A percentile compares a stretch with the other conserved stretches of the same genome.
phyloP scores from a whole-genome alignment of 2,797 vertebrate species.

The Lateolabrax maculatus region DNA sequence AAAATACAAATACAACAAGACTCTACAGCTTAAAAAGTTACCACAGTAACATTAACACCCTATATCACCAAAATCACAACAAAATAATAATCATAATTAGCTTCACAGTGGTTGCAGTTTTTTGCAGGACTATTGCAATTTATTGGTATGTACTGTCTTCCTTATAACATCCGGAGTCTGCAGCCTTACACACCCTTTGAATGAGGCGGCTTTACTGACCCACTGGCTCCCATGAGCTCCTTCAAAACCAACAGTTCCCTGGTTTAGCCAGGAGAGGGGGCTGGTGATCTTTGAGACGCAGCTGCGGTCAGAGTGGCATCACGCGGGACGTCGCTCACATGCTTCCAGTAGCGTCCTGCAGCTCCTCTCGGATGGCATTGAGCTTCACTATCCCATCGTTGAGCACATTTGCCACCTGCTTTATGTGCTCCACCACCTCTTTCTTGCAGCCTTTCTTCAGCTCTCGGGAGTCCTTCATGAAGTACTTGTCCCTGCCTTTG shows the following conservation, averaged over 20 bases:
- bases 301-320: not conserved
- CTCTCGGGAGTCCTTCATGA: slow-evolving; percentile 80
- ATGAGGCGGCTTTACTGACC: too few species aligned
- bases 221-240: not conserved
- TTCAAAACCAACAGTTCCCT: slow-evolving; percentile 12
- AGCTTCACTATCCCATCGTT: slow-evolving; percentile 77
- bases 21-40: not conserved
- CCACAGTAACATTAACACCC: not conserved
- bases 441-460: slow-evolving; percentile 82
- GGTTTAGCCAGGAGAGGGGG: slow-evolving; percentile 45
- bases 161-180: not conserved
- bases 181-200: not conserved
- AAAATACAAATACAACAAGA: not conserved
- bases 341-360: slow-evolving; percentile 76
- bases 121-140: not conserved
- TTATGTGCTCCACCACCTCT: slow-evolving; percentile 78
- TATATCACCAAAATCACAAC: not conserved
- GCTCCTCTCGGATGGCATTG: slow-evolving; percentile 80
- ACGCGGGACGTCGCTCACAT: slow-evolving; percentile 49
- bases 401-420: slow-evolving; percentile 71
- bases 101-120: not conserved
- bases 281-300: not conserved
- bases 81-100: not conserved
- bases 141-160: too few species aligned
- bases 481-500: slow-evolving; percentile 82